Evolutionary conservation across 2,888 invertebrate genomes (phyloP).

Genomic region (Ophion ellenae): DNA sequence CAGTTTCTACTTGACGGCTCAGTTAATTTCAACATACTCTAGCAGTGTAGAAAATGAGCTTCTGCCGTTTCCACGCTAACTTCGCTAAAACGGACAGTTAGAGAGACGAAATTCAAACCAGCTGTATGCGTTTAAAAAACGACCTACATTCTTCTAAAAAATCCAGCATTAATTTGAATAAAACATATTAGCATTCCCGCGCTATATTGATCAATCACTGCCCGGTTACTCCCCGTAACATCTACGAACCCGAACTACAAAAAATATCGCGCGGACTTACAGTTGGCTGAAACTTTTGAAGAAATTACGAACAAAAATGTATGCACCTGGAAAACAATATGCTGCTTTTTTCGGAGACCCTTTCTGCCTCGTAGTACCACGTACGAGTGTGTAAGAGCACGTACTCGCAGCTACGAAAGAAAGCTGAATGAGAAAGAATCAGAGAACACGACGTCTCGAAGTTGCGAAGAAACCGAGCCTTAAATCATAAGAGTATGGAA

Average conservation of each 20-base stretch:
- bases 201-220: too few species aligned
- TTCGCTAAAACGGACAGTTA: neutral
- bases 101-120: neutral
- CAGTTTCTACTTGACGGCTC: neutral
- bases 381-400: constrained; percentile 8
- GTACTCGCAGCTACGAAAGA: constrained; percentile 9
- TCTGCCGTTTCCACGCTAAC: neutral
- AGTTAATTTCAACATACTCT: too few species aligned
- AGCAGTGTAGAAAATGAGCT: neutral
- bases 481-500: constrained; percentile 55
- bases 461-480: constrained; percentile 33
- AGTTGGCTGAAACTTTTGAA: neutral
- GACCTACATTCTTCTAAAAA: neutral
- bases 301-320: neutral
- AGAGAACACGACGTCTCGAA: constrained; percentile 20
- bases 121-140: neutral
- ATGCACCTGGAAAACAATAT: neutral
- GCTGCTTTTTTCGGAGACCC: neutral
- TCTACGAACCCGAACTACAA: neutral
- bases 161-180: neutral
- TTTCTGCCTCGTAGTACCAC: neutral
- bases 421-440: constrained; percentile 35
- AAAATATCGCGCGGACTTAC: neutral
- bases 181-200: neutral
- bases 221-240: too few species aligned